Conservation (phyloP, 2,113 vertebrate genomes). For the Podarcis raffonei region DNA sequence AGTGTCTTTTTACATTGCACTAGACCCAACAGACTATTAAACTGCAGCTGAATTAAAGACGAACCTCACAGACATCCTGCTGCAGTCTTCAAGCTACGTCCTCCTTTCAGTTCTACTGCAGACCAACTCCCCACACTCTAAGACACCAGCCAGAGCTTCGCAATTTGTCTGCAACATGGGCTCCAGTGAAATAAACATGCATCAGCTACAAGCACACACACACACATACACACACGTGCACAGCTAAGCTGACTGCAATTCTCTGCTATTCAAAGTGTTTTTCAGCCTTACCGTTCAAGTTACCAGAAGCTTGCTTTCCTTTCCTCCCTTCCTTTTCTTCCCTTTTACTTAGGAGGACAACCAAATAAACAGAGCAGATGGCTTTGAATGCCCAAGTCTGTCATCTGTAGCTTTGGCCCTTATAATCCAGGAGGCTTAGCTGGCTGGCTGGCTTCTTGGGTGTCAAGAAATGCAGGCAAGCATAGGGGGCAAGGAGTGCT, state of each 20-base stretch:
- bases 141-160: background rate
- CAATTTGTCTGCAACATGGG: background rate
- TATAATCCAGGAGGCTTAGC: slow-evolving; percentile 18
- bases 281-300: slow-evolving; percentile 55
- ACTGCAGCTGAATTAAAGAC: background rate
- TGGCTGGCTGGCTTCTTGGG: background rate
- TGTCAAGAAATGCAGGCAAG: background rate
- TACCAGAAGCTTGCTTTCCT: slow-evolving; percentile 10
- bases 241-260: background rate
- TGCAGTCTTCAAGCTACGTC: slow-evolving; percentile 12
- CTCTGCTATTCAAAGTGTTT: background rate
- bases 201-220: background rate
- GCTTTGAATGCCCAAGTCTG: slow-evolving; percentile 30
- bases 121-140: background rate
- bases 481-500: background rate
- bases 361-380: slow-evolving; percentile 43
- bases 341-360: slow-evolving; percentile 66
- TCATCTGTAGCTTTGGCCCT: slow-evolving; percentile 37
- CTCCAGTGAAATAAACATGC: slow-evolving; percentile 1
- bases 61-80: slow-evolving; percentile 8
- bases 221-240: background rate
- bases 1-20: background rate
- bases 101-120: background rate
- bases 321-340: slow-evolving; percentile 41
- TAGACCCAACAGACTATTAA: background rate